phyloP scores from a whole-genome alignment of 2,888 invertebrate species.

The Keiferia lycopersicella region DNA sequence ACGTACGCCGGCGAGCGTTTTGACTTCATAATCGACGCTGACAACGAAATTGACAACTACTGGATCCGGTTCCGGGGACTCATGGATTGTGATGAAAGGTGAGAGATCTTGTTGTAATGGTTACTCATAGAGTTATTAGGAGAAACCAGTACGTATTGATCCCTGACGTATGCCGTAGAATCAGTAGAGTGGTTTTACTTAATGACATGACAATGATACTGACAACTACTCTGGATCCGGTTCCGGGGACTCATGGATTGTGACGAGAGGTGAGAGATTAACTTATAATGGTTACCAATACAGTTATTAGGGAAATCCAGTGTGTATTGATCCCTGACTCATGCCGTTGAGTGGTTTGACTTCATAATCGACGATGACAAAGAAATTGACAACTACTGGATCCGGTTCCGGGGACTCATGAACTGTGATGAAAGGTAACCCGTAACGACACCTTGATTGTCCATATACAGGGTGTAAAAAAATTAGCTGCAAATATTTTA shows the following conservation, averaged over 20 bases:
- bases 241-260: slow-evolving; percentile 94
- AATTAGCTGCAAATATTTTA: too few relatives aligned
- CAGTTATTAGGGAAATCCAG: too few relatives aligned
- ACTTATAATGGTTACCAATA: too few relatives aligned
- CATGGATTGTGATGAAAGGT: slow-evolving; percentile 91
- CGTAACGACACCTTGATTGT: too few relatives aligned
- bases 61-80: slow-evolving; percentile 92
- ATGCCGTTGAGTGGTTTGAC: slow-evolving; percentile 95
- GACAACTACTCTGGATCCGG: slow-evolving; percentile 91
- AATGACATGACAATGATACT: slow-evolving; percentile 85
- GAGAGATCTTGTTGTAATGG: too few relatives aligned
- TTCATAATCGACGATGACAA: slow-evolving; percentile 89
- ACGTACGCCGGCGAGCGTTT: slow-evolving; percentile 95
- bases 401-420: slow-evolving; percentile 91
- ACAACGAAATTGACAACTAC: slow-evolving; percentile 86
- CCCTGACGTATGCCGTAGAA: slow-evolving; percentile 93
- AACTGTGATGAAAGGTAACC: slow-evolving; percentile 89
- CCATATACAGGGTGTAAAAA: too few relatives aligned
- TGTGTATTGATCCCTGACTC: too few relatives aligned
- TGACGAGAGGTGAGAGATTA: slow-evolving; percentile 84
- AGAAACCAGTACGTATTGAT: too few relatives aligned
- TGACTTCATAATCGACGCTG: slow-evolving; percentile 89
- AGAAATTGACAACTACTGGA: slow-evolving; percentile 87
- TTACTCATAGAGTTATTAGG: too few relatives aligned
- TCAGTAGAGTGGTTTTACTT: slow-evolving; percentile 96